phyloP scores from a whole-genome alignment of 1,140 invertebrate genomes.

The Plodia interpunctella region DNA sequence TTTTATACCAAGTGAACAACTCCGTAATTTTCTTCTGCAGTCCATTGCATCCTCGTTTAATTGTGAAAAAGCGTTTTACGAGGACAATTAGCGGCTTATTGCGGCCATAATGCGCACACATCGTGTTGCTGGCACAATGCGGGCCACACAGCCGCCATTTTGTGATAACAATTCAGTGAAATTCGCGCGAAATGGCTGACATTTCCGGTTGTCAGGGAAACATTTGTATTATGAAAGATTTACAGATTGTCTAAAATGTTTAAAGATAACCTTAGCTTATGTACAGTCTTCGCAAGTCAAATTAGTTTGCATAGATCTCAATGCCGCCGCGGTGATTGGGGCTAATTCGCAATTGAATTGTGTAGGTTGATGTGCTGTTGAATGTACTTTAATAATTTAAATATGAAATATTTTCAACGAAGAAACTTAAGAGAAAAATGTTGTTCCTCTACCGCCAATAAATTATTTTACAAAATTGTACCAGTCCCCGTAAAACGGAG shows the following conservation, averaged over 20 bases:
- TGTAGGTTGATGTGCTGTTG: no score
- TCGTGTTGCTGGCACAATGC: constrained; percentile 40
- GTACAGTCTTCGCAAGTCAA: no score
- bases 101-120: constrained; percentile 37
- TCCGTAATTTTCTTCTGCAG: constrained; percentile 3
- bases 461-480: no score
- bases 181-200: constrained; percentile 55
- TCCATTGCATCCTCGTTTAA: constrained; percentile 7
- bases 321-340: no score
- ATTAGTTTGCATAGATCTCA: no score
- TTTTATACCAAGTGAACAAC: not conserved
- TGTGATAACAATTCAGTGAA: constrained; percentile 60
- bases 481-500: constrained; percentile 6
- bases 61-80: constrained; percentile 36
- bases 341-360: no score
- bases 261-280: constrained; percentile 17
- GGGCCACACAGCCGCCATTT: constrained; percentile 44
- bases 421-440: no score
- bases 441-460: no score
- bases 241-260: not conserved
- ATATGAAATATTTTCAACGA: not conserved
- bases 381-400: no score
- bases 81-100: constrained; percentile 54
- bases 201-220: constrained; percentile 44
- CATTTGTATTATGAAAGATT: constrained; percentile 9